These are phyloP conservation scores for Dioctria linearis DNA, from an alignment of 2,888 invertebrate genomes.

Conservation along the genomic window DNA sequence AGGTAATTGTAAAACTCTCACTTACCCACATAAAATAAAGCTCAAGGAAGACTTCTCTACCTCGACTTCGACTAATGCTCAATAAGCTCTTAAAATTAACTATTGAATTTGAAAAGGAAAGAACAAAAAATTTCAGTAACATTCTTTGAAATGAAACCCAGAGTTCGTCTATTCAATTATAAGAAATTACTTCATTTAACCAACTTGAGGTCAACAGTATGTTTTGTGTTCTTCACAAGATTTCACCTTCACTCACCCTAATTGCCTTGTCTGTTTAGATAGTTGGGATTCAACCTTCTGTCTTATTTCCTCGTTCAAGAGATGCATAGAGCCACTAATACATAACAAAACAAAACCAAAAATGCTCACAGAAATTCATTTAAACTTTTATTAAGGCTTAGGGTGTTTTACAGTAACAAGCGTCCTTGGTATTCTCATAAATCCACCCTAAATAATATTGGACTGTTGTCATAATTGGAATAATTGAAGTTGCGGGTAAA, in stretches of 20 bases:
- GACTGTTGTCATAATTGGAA: constrained; percentile 73
- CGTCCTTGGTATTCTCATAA: constrained; percentile 73
- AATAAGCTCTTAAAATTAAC: constrained; percentile 16
- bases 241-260: constrained; percentile 29
- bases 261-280: constrained; percentile 1
- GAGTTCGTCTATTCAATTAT: too few species aligned
- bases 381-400: constrained; percentile 7
- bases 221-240: constrained; percentile 22
- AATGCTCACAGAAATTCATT: too few species aligned
- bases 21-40: constrained; percentile 26
- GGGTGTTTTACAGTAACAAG: constrained; percentile 72
- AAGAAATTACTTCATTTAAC: constrained; percentile 1
- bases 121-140: background rate
- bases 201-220: constrained; percentile 11
- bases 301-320: too few species aligned
- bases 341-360: too few species aligned
- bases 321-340: too few species aligned
- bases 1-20: constrained; percentile 12
- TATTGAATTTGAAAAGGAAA: background rate
- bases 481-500: constrained; percentile 65
- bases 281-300: background rate
- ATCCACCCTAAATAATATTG: constrained; percentile 75
- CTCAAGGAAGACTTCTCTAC: constrained; percentile 16
- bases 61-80: background rate
- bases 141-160: constrained; percentile 5